phyloP scores from a whole-genome alignment of 2,113 vertebrate genomes.

The Alligator mississippiensis region DNA sequence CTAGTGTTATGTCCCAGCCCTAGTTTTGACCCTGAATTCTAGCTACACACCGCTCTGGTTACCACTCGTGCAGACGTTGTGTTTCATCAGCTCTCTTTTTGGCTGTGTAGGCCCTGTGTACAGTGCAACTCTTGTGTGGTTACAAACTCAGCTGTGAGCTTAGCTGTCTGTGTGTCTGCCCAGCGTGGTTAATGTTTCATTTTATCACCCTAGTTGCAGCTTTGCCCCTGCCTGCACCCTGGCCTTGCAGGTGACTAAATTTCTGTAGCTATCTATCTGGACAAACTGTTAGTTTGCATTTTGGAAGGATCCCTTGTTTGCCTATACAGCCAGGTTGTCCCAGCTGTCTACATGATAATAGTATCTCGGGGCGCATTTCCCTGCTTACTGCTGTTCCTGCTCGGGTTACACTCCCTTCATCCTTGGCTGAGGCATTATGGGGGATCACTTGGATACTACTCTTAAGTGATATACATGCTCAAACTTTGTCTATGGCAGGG shows the following conservation, averaged over 20 bases:
- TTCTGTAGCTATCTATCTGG: background rate
- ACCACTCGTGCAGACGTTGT: background rate
- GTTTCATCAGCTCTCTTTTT: background rate
- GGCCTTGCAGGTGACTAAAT: background rate
- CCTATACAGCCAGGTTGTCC: background rate
- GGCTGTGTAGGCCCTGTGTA: background rate
- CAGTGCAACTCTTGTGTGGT: background rate
- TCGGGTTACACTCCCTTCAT: background rate
- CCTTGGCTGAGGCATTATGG: background rate
- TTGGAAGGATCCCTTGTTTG: background rate
- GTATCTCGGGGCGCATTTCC: background rate
- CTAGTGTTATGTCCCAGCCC: background rate
- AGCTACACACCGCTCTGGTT: background rate
- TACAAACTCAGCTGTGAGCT: background rate
- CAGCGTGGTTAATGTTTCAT: background rate
- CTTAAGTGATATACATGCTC: background rate
- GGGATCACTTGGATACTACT: background rate
- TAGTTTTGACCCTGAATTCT: background rate
- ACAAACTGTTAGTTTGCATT: background rate
- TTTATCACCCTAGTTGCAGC: background rate
- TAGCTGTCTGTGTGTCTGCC: background rate
- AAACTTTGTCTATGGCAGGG: background rate
- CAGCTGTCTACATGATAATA: background rate
- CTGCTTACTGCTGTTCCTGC: background rate
- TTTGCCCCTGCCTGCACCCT: background rate